Evolutionary conservation across 2,888 invertebrate genomes (phyloP).

Genomic region (Aphelenchoides bicaudatus): DNA sequence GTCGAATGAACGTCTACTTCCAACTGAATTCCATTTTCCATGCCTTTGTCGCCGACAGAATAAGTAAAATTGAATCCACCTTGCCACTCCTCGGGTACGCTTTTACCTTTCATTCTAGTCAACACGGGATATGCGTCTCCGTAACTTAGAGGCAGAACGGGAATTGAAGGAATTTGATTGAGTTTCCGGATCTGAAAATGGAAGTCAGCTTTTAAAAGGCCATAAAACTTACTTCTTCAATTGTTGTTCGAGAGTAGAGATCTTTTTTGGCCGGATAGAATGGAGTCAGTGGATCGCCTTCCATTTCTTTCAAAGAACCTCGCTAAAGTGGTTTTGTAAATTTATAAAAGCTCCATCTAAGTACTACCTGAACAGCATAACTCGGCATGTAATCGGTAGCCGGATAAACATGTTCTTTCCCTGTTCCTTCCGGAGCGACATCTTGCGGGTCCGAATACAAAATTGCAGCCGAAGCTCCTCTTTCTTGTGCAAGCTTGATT

Average conservation of each 20-base stretch:
- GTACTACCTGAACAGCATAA: constrained; percentile 64
- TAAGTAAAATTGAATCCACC: constrained; percentile 55
- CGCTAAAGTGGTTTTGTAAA: no score
- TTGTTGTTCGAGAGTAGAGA: constrained; percentile 39
- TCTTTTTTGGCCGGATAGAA: constrained; percentile 64
- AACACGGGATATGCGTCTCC: constrained; percentile 60
- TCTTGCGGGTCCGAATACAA: constrained; percentile 57
- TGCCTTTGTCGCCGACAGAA: constrained; percentile 61
- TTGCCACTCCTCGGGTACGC: constrained; percentile 61
- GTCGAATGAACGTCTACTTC: constrained; percentile 44
- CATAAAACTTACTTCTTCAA: constrained; percentile 35
- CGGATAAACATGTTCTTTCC: no score
- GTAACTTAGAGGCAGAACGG: constrained; percentile 63
- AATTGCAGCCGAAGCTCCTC: constrained; percentile 60
- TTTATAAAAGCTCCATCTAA: no score
- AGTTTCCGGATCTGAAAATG: no score
- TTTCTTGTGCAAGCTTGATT: constrained; percentile 54
- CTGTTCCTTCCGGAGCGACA: constrained; percentile 34
- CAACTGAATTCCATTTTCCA: constrained; percentile 25
- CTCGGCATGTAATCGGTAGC: constrained; percentile 62
- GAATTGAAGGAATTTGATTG: constrained; percentile 64
- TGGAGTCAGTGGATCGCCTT: no score
- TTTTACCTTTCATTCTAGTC: constrained; percentile 57
- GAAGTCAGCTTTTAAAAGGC: no score
- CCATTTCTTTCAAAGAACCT: constrained; percentile 60